Evolutionary conservation across 2,888 invertebrate genomes (phyloP).

Genomic region (Platynereis dumerilii): DNA sequence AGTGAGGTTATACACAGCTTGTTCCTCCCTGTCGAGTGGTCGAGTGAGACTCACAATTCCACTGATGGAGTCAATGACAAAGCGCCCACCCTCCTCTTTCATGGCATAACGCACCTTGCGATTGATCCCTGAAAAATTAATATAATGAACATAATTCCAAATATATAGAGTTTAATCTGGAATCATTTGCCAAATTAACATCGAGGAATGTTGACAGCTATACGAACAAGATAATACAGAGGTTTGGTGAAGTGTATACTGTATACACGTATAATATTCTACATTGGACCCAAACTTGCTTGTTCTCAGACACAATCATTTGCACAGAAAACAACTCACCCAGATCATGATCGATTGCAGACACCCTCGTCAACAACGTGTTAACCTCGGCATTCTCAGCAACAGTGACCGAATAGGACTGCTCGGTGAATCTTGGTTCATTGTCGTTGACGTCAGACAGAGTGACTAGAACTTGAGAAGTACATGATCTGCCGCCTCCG

Average conservation of each 20-base stretch:
- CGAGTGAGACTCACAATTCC: constrained; percentile 87
- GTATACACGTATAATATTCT: no score
- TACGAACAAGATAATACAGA: no score
- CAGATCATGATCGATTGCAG: constrained; percentile 65
- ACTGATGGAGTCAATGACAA: constrained; percentile 80
- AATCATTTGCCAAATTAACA: no score
- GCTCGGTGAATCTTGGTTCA: constrained; percentile 48
- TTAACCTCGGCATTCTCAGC: constrained; percentile 87
- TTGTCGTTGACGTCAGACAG: constrained; percentile 57
- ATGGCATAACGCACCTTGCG: constrained; percentile 83
- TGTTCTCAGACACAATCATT: no score
- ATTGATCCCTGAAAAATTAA: constrained; percentile 69
- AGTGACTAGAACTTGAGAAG: constrained; percentile 49
- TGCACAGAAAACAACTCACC: no score
- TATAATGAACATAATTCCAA: no score
- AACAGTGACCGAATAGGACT: constrained; percentile 69
- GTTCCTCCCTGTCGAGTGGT: constrained; percentile 85
- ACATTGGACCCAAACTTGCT: no score
- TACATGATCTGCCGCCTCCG: constrained; percentile 40
- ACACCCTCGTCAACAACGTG: constrained; percentile 70
- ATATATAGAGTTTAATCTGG: no score
- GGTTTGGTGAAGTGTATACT: no score
- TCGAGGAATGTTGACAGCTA: no score
- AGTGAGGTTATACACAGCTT: constrained; percentile 82
- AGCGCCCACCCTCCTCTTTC: constrained; percentile 75